These are phyloP conservation scores for Zootermopsis nevadensis DNA, from an alignment of 2,888 invertebrate genomes.

Conservation along the genomic window DNA sequence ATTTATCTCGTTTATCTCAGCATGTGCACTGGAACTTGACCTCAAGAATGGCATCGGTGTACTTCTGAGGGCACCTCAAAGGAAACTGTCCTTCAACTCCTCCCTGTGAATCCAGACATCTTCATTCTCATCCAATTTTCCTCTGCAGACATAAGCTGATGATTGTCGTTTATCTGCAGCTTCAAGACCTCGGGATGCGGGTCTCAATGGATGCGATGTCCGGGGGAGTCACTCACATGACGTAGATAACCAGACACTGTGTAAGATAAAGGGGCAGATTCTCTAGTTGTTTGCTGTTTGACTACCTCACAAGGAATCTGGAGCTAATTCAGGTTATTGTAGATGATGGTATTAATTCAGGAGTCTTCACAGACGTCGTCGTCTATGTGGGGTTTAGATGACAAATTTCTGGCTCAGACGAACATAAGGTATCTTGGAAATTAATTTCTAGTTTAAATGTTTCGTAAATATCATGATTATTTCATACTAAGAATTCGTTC, in stretches of 20 bases:
- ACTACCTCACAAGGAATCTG: background rate
- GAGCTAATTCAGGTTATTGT: background rate
- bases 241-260: constrained; percentile 4
- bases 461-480: too few relatives aligned
- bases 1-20: background rate
- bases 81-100: constrained; percentile 21
- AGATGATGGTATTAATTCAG: background rate
- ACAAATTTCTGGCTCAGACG: background rate
- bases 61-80: constrained; percentile 5
- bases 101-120: background rate
- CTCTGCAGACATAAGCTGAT: background rate
- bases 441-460: too few relatives aligned
- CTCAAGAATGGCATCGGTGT: too few relatives aligned
- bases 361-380: background rate
- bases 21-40: background rate
- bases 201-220: background rate
- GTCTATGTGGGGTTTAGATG: background rate
- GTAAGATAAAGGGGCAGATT: background rate
- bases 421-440: background rate
- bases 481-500: too few relatives aligned
- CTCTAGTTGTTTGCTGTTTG: background rate
- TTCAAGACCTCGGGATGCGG: constrained; percentile 19
- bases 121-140: background rate
- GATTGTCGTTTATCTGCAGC: constrained; percentile 2
- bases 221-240: background rate